Evolutionary conservation across 2,113 vertebrate species (phyloP).

Genomic region (Rhinoderma darwinii): DNA sequence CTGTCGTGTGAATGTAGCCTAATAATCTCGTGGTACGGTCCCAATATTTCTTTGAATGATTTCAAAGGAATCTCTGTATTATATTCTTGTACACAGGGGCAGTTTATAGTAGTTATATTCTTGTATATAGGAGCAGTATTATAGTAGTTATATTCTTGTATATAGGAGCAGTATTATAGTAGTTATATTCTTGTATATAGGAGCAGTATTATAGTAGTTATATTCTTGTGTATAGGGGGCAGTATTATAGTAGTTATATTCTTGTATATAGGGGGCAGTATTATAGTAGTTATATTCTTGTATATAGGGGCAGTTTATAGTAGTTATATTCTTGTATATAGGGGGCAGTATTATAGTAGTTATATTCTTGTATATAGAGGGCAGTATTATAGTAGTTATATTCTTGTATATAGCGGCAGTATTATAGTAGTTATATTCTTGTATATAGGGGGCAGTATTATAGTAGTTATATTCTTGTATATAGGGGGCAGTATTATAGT

Average conservation of each 20-base stretch:
- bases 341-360: constrained; percentile 10
- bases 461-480: not conserved
- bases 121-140: too few species aligned
- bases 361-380: not conserved
- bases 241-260: constrained; percentile 8
- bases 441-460: not conserved
- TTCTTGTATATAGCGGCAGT: not conserved
- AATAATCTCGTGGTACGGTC: too few species aligned
- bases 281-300: constrained; percentile 14
- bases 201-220: not conserved
- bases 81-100: too few species aligned
- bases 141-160: too few species aligned
- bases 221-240: not conserved
- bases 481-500: constrained; percentile 14
- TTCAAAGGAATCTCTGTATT: too few species aligned
- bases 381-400: not conserved
- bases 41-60: too few species aligned
- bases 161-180: not conserved
- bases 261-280: too few species aligned
- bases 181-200: not conserved
- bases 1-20: too few species aligned
- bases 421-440: constrained; percentile 6
- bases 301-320: not conserved
- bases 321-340: not conserved
- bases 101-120: too few species aligned